phyloP scores from a whole-genome alignment of 92 coral and sea anemone genomes.

The Galaxea fascicularis region DNA sequence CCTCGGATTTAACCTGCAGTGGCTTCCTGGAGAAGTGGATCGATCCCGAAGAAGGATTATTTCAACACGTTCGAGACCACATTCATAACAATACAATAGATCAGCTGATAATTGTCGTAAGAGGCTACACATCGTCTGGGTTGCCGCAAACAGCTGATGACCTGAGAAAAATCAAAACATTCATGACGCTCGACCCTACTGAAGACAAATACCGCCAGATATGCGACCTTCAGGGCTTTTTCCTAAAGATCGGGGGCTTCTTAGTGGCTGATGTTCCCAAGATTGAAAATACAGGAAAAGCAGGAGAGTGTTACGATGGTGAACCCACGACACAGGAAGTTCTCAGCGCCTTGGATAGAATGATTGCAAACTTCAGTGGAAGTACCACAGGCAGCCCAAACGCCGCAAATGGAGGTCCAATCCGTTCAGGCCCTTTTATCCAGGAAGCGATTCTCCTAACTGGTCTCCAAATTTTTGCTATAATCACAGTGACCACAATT shows the following conservation, averaged over 20 bases:
- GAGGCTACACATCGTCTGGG: constrained; percentile 35
- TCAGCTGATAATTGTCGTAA: constrained; percentile 25
- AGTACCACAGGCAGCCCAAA: neutral
- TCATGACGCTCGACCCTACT: constrained; percentile 24
- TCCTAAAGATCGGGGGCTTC: constrained; percentile 46
- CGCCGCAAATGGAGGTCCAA: neutral
- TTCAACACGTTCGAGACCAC: constrained; percentile 56
- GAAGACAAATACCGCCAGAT: constrained; percentile 49
- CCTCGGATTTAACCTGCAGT: constrained; percentile 21
- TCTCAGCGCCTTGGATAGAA: constrained; percentile 39
- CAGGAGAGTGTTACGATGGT: constrained; percentile 12
- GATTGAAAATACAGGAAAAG: neutral
- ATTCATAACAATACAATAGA: neutral
- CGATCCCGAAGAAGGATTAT: constrained; percentile 21
- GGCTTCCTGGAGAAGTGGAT: constrained; percentile 65
- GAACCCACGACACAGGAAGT: constrained; percentile 58
- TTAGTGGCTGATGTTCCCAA: constrained; percentile 45
- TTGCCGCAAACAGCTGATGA: constrained; percentile 42
- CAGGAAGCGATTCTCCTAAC: neutral
- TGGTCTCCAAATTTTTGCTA: neutral
- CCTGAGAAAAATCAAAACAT: constrained; percentile 27
- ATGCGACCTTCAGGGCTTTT: constrained; percentile 66
- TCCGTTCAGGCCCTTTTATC: neutral
- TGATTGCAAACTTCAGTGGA: constrained; percentile 37
- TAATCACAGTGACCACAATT: neutral